A percentile compares a stretch with the other conserved stretches of the same genome.
Evolutionary conservation across 1,140 invertebrate genomes (phyloP).

Genomic region (Calliphora vicina): DNA sequence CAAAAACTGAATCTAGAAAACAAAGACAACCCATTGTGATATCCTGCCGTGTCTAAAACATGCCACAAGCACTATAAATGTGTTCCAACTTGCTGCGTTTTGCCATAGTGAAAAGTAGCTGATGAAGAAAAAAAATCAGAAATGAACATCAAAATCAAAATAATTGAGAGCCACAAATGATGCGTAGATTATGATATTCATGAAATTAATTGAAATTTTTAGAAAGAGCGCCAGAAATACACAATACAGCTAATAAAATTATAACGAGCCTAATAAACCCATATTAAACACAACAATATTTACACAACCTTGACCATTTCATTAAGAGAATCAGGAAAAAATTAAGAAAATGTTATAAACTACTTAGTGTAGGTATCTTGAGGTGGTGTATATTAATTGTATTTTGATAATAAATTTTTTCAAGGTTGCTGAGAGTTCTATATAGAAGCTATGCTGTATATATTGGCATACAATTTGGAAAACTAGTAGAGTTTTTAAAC

Average conservation of each 20-base stretch:
- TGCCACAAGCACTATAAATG: background rate
- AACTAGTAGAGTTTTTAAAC: too few relatives aligned
- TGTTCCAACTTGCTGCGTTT: background rate
- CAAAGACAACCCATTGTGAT: background rate
- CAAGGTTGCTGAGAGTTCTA: too few relatives aligned
- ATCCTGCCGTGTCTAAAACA: background rate
- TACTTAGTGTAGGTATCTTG: background rate
- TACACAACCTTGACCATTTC: constrained; percentile 24
- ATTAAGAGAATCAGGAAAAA: background rate
- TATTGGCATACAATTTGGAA: too few relatives aligned
- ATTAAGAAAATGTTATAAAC: background rate
- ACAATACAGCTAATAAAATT: background rate
- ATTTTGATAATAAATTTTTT: too few relatives aligned
- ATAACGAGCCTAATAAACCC: background rate
- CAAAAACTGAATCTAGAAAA: background rate
- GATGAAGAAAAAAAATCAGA: too few relatives aligned
- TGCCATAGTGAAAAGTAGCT: background rate
- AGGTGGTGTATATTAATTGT: too few relatives aligned
- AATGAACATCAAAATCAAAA: background rate
- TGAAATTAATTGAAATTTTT: background rate
- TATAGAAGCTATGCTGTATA: too few relatives aligned
- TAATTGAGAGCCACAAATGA: background rate
- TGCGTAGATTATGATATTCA: background rate
- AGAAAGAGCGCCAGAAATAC: background rate
- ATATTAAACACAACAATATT: background rate